Evolutionary conservation across 1,140 invertebrate genomes (phyloP), one percentile per base, ranked within the genome.

Genomic region (Procambarus clarkii): DNA sequence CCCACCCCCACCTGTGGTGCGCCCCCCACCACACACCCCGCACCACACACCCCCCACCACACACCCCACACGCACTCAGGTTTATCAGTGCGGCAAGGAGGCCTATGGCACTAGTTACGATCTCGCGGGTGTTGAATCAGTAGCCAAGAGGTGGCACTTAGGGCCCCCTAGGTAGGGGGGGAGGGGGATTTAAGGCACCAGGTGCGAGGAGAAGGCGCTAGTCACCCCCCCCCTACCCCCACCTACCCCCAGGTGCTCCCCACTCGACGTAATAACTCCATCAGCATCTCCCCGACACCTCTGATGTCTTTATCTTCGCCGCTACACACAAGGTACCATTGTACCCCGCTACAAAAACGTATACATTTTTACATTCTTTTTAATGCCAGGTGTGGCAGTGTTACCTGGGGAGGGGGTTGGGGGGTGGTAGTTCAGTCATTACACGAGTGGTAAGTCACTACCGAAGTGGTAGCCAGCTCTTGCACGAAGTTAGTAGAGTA

Each of bases 251-350:
- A 44, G 69, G 83, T 46, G 83, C 54, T 24, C 11, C 79, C 46
- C 60, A 71, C 64, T 44, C 21, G 15, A 64, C 83, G 71, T 85
- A 85, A 85, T 85, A 74, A 74, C 83, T 85, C 83, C 83, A 85
- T 85, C 83, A 85, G 64, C 60, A 13, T 48, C 46, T 64, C 83
- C 64, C 34, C 83, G 83, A 74, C 60, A 69, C 64, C 58, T n/a
- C 3, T 74, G 74, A 85, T 85, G 83, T 85, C 83, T 85, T 85
- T 64, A 85, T 85, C 83, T 15, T 34, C 45, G 3, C 64, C 83
- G 64, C 64, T 64, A 64, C 34, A 21, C 78, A 18, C 44, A 80
- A 80, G 46, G 18, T 54, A 18, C 18, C 79, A 24, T 48, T 21
- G 9, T 18, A 80, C n/a, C 45, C n/a, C 15, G 0, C 45, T 46